Evolutionary conservation across 2,797 vertebrate genomes (phyloP).

Genomic region (Coluber constrictor): DNA sequence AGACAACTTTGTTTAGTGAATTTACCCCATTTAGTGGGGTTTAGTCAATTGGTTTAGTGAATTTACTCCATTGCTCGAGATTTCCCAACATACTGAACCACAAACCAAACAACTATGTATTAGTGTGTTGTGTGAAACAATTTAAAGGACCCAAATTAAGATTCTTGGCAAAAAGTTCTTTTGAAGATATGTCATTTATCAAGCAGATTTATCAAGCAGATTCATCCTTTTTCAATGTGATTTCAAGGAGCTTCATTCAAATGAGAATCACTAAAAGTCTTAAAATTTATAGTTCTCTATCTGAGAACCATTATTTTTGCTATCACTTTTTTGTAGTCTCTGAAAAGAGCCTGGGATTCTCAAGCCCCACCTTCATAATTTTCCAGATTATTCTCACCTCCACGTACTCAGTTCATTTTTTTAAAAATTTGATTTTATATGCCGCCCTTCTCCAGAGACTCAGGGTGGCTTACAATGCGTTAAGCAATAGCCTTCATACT

Average conservation of each 20-base stretch:
- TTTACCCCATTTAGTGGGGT: too few species aligned
- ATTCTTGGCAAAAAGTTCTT: not conserved
- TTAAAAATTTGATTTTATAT: too few species aligned
- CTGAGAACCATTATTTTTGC: not conserved
- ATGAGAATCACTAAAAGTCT: not conserved
- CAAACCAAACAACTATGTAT: not conserved
- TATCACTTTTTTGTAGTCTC: not conserved
- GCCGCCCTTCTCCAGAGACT: too few species aligned
- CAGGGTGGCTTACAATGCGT: too few species aligned
- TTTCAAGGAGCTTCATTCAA: not conserved
- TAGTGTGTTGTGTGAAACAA: not conserved
- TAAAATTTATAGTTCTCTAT: not conserved
- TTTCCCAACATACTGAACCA: not conserved
- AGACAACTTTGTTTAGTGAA: too few species aligned
- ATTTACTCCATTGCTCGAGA: not conserved
- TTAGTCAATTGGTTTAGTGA: not conserved
- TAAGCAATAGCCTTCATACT: too few species aligned
- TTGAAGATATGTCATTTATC: not conserved
- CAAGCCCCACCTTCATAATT: not conserved
- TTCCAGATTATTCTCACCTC: not conserved
- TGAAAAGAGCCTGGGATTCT: not conserved
- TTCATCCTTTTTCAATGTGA: not conserved
- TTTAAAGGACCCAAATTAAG: not conserved
- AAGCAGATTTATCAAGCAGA: not conserved
- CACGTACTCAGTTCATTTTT: accelerated